Percentiles rank a stretch among this genome's conserved stretches.
These are phyloP conservation scores for Microctenopoma stevenorrisi DNA, from an alignment of 2,797 vertebrate genomes.

Conservation along the genomic window DNA sequence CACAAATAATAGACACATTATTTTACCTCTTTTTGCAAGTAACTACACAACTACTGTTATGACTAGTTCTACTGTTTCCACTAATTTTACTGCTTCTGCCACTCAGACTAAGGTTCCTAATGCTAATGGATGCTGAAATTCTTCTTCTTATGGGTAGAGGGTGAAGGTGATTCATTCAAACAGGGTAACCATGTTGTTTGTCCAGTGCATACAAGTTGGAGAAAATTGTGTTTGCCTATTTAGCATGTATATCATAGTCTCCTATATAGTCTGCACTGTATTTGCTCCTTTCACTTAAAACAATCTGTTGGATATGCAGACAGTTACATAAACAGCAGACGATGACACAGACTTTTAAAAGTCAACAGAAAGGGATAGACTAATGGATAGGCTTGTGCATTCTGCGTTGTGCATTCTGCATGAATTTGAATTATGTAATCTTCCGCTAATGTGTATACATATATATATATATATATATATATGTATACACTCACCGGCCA, in stretches of 20 bases:
- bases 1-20: background rate
- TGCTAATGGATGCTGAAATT: background rate
- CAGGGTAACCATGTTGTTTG: background rate
- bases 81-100: background rate
- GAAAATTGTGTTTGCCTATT: background rate
- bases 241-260: background rate
- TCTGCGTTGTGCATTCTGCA: too few relatives aligned
- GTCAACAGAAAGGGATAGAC: slow-evolving; percentile 12
- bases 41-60: background rate
- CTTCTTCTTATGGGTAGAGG: background rate
- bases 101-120: background rate
- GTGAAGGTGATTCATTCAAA: background rate
- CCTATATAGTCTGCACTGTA: background rate
- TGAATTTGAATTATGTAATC: background rate
- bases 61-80: background rate
- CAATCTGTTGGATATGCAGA: slow-evolving; percentile 7
- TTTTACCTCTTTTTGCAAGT: background rate
- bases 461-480: background rate
- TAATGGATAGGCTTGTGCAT: slow-evolving; percentile 7
- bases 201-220: background rate
- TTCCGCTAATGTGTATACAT: background rate
- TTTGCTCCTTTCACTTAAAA: slow-evolving; percentile 8
- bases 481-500: too few relatives aligned
- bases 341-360: slow-evolving; percentile 10
- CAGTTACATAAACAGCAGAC: slow-evolving; percentile 8